Conservation (phyloP, 2,888 invertebrate genomes). For the Oxytorus armatus region DNA sequence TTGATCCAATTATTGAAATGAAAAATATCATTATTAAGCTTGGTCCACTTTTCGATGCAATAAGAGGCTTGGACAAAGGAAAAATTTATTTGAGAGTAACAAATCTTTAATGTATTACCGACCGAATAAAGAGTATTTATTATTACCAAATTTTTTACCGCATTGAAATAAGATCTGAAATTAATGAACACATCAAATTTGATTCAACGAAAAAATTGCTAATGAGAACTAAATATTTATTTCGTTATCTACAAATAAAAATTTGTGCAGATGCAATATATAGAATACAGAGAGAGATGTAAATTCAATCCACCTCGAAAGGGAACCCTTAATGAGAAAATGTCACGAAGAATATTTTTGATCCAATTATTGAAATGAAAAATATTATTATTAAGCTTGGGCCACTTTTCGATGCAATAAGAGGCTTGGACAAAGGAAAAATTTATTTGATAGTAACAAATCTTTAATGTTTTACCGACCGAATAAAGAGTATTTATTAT, state of each 20-base stretch:
- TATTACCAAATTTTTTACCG: too few species aligned
- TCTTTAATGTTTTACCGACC: background rate
- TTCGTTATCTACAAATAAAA: background rate
- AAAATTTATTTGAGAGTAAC: background rate
- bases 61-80: background rate
- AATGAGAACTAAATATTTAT: background rate
- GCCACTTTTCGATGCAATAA: background rate
- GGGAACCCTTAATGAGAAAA: background rate
- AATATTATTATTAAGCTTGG: background rate
- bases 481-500: too few species aligned
- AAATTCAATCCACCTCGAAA: background rate
- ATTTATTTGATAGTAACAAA: background rate
- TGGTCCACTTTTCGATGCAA: background rate
- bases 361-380: background rate
- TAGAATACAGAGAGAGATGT: constrained; percentile 1
- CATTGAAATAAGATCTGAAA: too few species aligned
- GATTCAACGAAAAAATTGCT: background rate
- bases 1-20: background rate
- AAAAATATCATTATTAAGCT: background rate
- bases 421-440: background rate
- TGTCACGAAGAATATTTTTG: background rate
- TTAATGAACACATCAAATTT: background rate
- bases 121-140: too few species aligned
- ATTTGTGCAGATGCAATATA: background rate
- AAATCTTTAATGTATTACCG: background rate